Evolutionary conservation across 2,113 vertebrate species (phyloP).

Genomic region (Vireo altiloquus): DNA sequence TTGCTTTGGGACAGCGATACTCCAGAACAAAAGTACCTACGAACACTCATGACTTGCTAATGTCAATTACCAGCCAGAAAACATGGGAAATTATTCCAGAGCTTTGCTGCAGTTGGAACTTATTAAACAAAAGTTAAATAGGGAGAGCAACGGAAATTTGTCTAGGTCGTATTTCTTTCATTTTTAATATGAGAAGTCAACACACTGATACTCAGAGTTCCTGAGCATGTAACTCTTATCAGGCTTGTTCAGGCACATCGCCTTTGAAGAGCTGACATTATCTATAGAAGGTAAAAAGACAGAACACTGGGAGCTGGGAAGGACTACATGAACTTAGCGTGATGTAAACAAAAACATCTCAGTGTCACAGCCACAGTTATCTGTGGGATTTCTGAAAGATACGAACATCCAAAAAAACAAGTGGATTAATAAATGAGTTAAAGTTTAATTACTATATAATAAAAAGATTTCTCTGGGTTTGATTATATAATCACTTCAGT

Average conservation of each 20-base stretch:
- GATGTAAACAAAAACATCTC: neutral
- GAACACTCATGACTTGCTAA: neutral
- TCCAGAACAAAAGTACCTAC: neutral
- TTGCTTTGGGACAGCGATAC: neutral
- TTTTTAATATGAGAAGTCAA: neutral
- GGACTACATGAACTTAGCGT: neutral
- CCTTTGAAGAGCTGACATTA: neutral
- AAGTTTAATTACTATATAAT: neutral
- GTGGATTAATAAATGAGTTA: neutral
- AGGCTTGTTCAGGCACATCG: neutral
- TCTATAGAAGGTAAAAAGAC: neutral
- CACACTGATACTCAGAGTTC: neutral
- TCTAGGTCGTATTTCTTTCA: neutral
- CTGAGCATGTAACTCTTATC: neutral
- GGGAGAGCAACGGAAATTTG: neutral
- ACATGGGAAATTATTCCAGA: neutral
- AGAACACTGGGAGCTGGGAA: neutral
- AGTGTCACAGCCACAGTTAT: neutral
- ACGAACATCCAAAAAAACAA: neutral
- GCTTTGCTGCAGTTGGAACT: neutral
- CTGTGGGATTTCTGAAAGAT: neutral
- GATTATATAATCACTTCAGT: neutral
- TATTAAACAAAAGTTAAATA: neutral
- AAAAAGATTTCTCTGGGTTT: neutral
- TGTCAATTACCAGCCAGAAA: neutral